Evolutionary conservation across 2,797 vertebrate genomes (phyloP), one percentile per base, ranked within the genome.

Genomic region (Lates japonicus): DNA sequence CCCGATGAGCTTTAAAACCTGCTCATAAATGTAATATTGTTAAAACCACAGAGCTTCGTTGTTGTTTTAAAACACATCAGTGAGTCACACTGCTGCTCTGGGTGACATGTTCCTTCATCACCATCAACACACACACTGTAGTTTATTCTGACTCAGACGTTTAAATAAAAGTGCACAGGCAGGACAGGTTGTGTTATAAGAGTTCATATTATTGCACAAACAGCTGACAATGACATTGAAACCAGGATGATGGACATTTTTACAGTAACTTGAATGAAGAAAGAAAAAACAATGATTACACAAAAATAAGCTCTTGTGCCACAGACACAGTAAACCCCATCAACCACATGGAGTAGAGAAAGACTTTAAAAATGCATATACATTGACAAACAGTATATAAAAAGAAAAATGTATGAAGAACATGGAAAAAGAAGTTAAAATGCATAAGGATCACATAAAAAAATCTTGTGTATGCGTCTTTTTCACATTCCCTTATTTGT

Each of bases 161-260:
- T 29, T 29, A 29, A 74, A 85, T 62, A 35, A 80, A 84, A 75
- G 4, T 0, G 33, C 37, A 78, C 19, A 77, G n/a, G 69, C 10
- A 31, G 49, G 10, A 48, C 62, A 44, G 0, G 44, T 58, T 59
- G 49, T 57, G 58, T 85, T 83, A 65, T 65, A 58, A 78, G 68
- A 51, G 25, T 78, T 76, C 41, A n/a, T 83, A 72, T 90, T 87
- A 92, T 88, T 88, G 85, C 70, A 88, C 87, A 88, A 73, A 49
- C 31, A 90, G 80, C 71, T 58, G 80, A 90, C 77, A 81, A 71
- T 22, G 48, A 85, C 74, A 82, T 8, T 55, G 59, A 83, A 82
- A 84, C 66, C 72, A 76, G 35, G 63, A 76, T 39, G 69, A 60
- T 33, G 54, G 54, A 75, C 95, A 95, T 20, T 39, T 46, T 80